These are phyloP conservation scores for Brachypteracias leptosomus DNA, from an alignment of 2,113 vertebrate species.

Conservation along the genomic window DNA sequence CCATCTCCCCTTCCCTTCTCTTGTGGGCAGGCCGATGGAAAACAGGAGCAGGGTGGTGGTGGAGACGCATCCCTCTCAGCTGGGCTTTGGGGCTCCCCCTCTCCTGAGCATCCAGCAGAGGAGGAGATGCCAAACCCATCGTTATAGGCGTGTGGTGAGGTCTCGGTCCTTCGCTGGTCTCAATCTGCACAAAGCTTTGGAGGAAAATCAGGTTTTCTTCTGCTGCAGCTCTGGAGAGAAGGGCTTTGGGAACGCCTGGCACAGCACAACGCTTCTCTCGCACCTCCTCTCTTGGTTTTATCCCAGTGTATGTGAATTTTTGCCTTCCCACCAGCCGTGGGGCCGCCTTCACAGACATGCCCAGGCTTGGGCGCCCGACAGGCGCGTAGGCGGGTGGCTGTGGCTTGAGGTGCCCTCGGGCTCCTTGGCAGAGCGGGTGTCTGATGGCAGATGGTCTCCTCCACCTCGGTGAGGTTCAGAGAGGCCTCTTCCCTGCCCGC, in stretches of 20 bases:
- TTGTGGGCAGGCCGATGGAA: background rate
- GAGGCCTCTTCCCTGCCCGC: background rate
- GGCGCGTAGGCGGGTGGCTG: background rate
- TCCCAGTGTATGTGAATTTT: background rate
- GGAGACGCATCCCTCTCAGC: background rate
- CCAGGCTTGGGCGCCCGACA: fast-evolving
- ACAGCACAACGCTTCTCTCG: background rate
- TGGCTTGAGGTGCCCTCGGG: fast-evolving
- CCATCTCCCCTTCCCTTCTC: background rate
- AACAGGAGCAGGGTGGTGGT: background rate
- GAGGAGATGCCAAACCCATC: background rate
- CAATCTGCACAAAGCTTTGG: background rate
- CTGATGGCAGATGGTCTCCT: background rate
- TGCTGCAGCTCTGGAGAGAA: background rate
- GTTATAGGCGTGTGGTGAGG: fast-evolving
- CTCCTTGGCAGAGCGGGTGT: background rate
- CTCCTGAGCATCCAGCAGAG: background rate
- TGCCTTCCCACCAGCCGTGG: fast-evolving
- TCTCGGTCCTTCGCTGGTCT: fast-evolving
- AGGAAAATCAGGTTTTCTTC: background rate
- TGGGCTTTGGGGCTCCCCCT: background rate
- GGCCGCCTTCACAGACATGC: background rate
- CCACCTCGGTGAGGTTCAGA: fast-evolving
- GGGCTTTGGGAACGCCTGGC: background rate
- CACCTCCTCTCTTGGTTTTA: background rate